Evolutionary conservation across 2,888 invertebrate species (phyloP).

Genomic region (Hypselothyrea guttata): DNA sequence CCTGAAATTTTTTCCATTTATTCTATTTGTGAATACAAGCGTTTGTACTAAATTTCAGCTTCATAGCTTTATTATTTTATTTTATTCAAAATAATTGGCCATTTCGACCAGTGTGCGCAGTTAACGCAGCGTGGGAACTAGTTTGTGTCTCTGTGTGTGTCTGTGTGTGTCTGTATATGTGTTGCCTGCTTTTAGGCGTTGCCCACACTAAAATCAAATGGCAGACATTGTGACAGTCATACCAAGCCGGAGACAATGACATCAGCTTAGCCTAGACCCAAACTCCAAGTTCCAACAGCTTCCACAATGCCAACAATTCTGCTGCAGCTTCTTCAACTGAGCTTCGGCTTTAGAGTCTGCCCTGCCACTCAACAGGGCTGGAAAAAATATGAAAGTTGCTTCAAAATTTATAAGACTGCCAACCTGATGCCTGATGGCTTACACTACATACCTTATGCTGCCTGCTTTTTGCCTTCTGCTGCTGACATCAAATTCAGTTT

Average conservation of each 20-base stretch:
- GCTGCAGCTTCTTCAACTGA: too few relatives aligned
- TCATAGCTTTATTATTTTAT: too few relatives aligned
- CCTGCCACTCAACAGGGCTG: conserved; percentile 23
- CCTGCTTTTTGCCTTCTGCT: conserved; percentile 1
- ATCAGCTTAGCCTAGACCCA: conserved; percentile 20
- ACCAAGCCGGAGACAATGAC: conserved; percentile 23
- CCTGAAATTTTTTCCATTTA: too few relatives aligned
- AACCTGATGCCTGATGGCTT: conserved; percentile 14
- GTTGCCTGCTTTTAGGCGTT: conserved; percentile 41
- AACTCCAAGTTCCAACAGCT: too few relatives aligned
- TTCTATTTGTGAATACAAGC: too few relatives aligned
- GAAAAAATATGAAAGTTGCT: conserved; percentile 76
- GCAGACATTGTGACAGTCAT: conserved; percentile 48
- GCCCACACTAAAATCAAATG: conserved; percentile 49
- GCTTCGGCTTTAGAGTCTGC: too few relatives aligned
- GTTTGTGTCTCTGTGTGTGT: conserved; percentile 4
- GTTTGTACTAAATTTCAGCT: too few relatives aligned
- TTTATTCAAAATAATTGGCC: too few relatives aligned
- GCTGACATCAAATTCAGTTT: conserved; percentile 29
- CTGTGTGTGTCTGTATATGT: conserved; percentile 17
- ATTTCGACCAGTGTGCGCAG: too few relatives aligned
- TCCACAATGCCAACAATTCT: neutral
- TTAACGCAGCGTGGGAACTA: conserved; percentile 21
- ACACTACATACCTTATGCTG: neutral
- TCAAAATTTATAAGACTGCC: conserved; percentile 70